Conservation (phyloP, 2,888 invertebrate species). For the Frankliniella fusca region DNA sequence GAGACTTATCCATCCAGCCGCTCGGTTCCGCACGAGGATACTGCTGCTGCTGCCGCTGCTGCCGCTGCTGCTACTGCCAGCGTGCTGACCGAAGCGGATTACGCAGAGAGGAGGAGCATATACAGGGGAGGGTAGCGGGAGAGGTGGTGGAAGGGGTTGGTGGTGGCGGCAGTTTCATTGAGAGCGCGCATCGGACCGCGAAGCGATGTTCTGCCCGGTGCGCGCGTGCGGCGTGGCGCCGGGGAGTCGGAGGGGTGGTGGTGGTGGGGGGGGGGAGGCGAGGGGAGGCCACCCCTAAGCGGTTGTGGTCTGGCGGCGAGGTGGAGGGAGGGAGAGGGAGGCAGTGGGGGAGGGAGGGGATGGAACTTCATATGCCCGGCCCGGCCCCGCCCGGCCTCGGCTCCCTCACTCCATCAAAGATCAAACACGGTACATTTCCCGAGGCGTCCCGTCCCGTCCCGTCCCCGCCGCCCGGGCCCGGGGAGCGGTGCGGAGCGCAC, state of each 20-base stretch:
- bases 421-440: conserved; percentile 6
- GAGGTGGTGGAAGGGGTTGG: background rate
- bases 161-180: background rate
- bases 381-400: no score
- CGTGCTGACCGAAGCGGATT: background rate
- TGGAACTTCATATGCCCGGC: background rate
- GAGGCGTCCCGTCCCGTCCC: background rate
- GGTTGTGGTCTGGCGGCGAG: background rate
- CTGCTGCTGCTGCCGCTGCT: no score
- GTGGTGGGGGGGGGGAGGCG: background rate
- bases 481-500: no score
- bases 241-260: background rate
- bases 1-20: no score
- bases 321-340: background rate
- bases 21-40: no score
- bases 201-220: conserved; percentile 11
- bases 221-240: background rate
- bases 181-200: conserved; percentile 17
- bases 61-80: no score
- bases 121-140: background rate
- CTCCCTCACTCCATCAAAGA: background rate
- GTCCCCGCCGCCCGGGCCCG: no score
- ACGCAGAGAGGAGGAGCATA: background rate
- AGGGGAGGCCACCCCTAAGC: background rate
- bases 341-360: background rate